These are phyloP conservation scores for Thymelicus acteon DNA, from an alignment of 2,888 invertebrate species.

Conservation along the genomic window DNA sequence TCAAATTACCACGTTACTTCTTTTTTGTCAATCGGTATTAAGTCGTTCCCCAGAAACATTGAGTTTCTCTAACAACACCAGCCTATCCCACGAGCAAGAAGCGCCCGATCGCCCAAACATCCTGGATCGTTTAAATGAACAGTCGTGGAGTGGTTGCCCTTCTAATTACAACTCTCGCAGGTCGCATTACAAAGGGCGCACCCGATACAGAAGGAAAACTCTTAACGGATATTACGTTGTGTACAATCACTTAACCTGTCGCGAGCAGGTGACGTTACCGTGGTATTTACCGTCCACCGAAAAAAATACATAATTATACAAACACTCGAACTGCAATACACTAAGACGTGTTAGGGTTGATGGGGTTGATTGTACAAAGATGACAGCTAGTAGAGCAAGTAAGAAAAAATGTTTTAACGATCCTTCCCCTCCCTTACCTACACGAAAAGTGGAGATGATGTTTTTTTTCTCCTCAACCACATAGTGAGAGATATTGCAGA, in stretches of 20 bases:
- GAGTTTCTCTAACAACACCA: not conserved
- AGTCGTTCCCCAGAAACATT: not conserved
- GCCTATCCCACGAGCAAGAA: too few relatives aligned
- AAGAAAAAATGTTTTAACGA: too few relatives aligned
- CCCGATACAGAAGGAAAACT: not conserved
- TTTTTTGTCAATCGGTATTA: too few relatives aligned
- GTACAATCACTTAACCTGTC: not conserved
- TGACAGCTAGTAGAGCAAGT: too few relatives aligned
- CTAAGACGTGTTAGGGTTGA: not conserved
- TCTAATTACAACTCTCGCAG: slow-evolving; percentile 16
- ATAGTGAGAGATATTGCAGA: too few relatives aligned
- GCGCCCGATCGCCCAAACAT: not conserved
- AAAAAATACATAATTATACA: too few relatives aligned
- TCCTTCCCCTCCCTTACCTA: too few relatives aligned
- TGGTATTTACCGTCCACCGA: too few relatives aligned
- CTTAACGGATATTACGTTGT: not conserved
- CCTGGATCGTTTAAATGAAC: slow-evolving; percentile 14
- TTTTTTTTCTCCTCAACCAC: too few relatives aligned
- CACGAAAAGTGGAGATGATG: too few relatives aligned
- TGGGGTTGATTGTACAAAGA: too few relatives aligned
- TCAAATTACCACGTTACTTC: too few relatives aligned
- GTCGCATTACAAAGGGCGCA: slow-evolving; percentile 12
- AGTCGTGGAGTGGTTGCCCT: slow-evolving; percentile 20
- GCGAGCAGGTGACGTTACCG: not conserved
- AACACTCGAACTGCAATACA: not conserved